Base-by-base conservation (phyloP, 2,113 vertebrate species). In the Hippocampus guttulatus region DNA sequence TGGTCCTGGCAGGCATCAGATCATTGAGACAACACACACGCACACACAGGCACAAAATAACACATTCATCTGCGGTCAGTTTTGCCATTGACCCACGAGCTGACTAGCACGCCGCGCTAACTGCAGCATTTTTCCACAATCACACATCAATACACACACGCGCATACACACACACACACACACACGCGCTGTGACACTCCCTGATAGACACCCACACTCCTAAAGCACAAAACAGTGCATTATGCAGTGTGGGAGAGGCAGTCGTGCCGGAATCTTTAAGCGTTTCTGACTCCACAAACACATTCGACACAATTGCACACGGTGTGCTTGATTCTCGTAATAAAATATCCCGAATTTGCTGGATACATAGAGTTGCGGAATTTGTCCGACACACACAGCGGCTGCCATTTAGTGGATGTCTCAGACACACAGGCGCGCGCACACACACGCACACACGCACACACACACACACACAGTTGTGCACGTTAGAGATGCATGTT, bases 1-100 rank as follows among this genome's bases (percentile, higher is more conserved):
- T 82, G 88, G 81, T 80, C 78, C 71, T 64, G 81, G 81, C 86
- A 76, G 87, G 85, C 86, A 88, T 80, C 61, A 78, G 76, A 74
- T 78, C 82, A 88, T 90, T 89, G 85, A 91, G 84, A 76, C 64
- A 71, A 77, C 75, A 62, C 68, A 60, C 70, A 70, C 78, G 49
- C 61, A 71, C 12, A 45, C 43, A 45, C 43, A 45, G 43, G 43
- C 43, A 45, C 41, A 69, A 65, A 71, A 49, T 47, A 65, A 47
- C 62, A 43, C 57, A 30, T 57, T 40, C 43, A 45, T 62, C n/a
- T 77, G 64, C 74, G 60, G 62, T 75, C 73, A 74, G 54, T 67
- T 9, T 79, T 76, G 79, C 64, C 79, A 84, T 74, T 78, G 88
- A 87, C 80, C 76, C 76, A 74, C 75, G 73, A 81, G 77, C 54